Evolutionary conservation across 1,140 invertebrate species (phyloP).

Genomic region (Mactra quadrangularis): DNA sequence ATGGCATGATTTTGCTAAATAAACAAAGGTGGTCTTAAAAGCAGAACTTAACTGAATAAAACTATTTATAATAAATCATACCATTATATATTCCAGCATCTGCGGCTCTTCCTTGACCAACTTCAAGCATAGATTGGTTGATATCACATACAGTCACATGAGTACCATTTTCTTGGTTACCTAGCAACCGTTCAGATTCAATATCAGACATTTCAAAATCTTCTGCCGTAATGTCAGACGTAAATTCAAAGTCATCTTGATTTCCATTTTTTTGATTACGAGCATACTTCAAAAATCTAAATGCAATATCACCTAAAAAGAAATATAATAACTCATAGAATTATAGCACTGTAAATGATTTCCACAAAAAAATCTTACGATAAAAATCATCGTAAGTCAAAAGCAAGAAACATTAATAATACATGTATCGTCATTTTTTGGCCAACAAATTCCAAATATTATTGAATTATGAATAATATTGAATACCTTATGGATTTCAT

Average conservation of each 20-base stretch:
- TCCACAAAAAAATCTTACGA: no score
- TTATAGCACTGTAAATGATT: no score
- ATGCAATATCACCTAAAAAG: constrained; percentile 84
- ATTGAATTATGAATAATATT: no score
- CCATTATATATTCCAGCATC: constrained; percentile 83
- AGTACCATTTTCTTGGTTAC: constrained; percentile 1
- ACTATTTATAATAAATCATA: constrained; percentile 58
- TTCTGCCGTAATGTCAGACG: constrained; percentile 49
- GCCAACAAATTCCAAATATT: no score
- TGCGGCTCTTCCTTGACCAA: constrained; percentile 91
- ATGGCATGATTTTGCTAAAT: no score
- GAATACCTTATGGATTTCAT: no score
- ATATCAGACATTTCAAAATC: constrained; percentile 56
- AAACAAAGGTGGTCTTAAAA: no score
- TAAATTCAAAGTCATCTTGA: constrained; percentile 58
- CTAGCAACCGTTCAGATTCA: constrained; percentile 46
- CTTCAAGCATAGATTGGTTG: constrained; percentile 97
- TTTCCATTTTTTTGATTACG: constrained; percentile 46
- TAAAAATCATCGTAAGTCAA: no score
- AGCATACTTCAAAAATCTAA: constrained; percentile 82
- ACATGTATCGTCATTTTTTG: no score
- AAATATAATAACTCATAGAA: no score
- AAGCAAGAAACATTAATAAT: no score
- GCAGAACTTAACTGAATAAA: no score
- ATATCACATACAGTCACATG: constrained; percentile 96